phyloP scores from a whole-genome alignment of 2,797 vertebrate genomes.

The Sebastes kiyomatsui region DNA sequence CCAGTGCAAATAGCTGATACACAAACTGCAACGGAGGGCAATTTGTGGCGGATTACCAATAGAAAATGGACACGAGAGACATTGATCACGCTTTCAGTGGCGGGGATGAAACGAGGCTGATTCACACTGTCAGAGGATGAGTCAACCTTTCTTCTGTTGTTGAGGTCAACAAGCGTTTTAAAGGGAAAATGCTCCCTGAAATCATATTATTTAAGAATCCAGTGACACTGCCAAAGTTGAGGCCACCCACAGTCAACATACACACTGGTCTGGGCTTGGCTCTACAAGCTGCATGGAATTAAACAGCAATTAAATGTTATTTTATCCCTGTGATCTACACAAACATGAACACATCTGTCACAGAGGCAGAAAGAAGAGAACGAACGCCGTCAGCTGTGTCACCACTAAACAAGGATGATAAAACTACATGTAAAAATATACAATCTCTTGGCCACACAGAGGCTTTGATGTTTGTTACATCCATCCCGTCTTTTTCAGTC shows the following conservation, averaged over 20 bases:
- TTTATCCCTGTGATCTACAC: not conserved
- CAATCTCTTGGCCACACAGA: not conserved
- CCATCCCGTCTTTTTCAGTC: too few relatives aligned
- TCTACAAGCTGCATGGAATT: not conserved
- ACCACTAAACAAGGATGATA: not conserved
- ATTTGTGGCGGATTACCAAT: slow-evolving; percentile 64
- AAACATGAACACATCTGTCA: not conserved
- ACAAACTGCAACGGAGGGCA: slow-evolving; percentile 78
- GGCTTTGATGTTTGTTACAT: too few relatives aligned
- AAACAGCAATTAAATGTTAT: not conserved
- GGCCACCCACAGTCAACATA: slow-evolving; percentile 11
- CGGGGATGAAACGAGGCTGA: slow-evolving; percentile 17
- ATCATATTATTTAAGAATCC: not conserved
- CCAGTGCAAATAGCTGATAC: slow-evolving; percentile 92
- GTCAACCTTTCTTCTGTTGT: not conserved
- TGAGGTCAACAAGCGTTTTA: slow-evolving; percentile 19
- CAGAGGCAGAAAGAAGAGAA: not conserved
- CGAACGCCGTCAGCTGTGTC: not conserved
- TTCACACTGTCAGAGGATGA: slow-evolving; percentile 21
- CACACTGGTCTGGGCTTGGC: not conserved
- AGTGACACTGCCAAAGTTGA: not conserved
- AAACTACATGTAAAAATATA: not conserved
- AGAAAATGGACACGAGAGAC: slow-evolving; percentile 36
- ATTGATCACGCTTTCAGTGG: slow-evolving; percentile 47
- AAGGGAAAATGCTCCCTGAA: not conserved